Evolutionary conservation across 2,888 invertebrate species (phyloP), one percentile per base, ranked within the genome.

Genomic region (Amaurobius ferox): DNA sequence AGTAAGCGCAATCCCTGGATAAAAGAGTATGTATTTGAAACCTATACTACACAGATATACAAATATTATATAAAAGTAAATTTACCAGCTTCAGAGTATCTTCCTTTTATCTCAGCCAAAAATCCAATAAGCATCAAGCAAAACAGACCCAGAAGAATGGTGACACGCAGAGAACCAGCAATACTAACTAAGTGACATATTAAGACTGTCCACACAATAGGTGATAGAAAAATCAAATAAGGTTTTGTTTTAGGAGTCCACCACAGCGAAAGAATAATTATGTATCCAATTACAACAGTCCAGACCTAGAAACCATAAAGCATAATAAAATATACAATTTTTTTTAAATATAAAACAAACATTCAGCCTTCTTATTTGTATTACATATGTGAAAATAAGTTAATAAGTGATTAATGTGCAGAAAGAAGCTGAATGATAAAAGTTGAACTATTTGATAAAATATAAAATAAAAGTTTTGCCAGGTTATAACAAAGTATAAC

Each of bases 131-230:
- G 89, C 88, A 94, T 93, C 77, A 96, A 92, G 2, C 93, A 90
- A 92, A 95, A 94, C 0, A 96, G 92, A 0, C 94, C 88, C 23
- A 95, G 92, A 91, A 96, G 95, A 23, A 94, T 93, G 67, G 95
- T 94, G n/a, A 96, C 94, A 91, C 96, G 94, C 55, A 95, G 93
- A 0, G 94, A 93, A 0, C 96, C 96, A 0, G 95, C 93, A 44
- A 95, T 93, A 89, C 95, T 95, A 66, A 96, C 95, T 13, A 95
- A 89, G 90, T 95, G 96, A 88, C 96, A 94, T 26, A 95, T 94
- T 39, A 96, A 91, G 3, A 95, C 92, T 16, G 96, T 92, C 97
- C 97, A 97, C 0, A 97, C 94, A 11, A 94, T 93, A 71, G 94
- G 93, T 55, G 94, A 94, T 44, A 91, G 87, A 44, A 89, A 89